Base-by-base conservation (phyloP, 2,888 invertebrate genomes). In the Drosophila formosana region DNA sequence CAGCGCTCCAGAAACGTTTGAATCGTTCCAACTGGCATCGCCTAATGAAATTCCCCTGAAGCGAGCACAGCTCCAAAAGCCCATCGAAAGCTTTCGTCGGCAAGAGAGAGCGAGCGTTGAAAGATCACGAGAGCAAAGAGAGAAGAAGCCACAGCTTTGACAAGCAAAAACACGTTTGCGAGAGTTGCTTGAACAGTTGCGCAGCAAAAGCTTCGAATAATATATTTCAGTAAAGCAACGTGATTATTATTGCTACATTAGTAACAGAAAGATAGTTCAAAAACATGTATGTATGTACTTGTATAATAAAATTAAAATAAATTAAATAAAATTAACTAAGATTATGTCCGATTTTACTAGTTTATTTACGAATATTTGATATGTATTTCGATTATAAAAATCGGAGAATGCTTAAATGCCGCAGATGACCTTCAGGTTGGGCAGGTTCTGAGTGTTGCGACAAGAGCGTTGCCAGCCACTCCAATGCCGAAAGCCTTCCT, bases 401-500 rank as follows among this genome's bases (percentile, higher is more conserved):
- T 28, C 1, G 3, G 5, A 51, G 32, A 41, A 9, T 3, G 2
- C 18, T 50, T 66, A 83, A 6, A 85, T 82, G 41, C 85, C 84
- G 34, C 84, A 84, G 3, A 76, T 80, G n/a, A 83, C 71, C 56
- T 61, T 85, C 8, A 91, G 65, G 67, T 91, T 90, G 3, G 89
- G 90, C 49, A 91, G 72, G 60, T 91, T 91, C 26, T 69, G 73
- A 2, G 73, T 45, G 26, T 79, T 78, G 2, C 89, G 88, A 52
- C 91, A 91, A 3, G 63, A 88, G 4, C 80, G 73, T 41, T 69
- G 80, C 91, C 92, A 92, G n/a, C 88, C 90, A 32, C 68, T 75
- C 92, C 92, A 92, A 53, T 90, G 82, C 13, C 90, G 89, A 52
- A 95, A 95, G 0, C 95, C 95, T 4, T 94, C 92, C 11, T 94